Base-by-base conservation (phyloP, 2,113 vertebrate genomes). In the Hippocampus comes region DNA sequence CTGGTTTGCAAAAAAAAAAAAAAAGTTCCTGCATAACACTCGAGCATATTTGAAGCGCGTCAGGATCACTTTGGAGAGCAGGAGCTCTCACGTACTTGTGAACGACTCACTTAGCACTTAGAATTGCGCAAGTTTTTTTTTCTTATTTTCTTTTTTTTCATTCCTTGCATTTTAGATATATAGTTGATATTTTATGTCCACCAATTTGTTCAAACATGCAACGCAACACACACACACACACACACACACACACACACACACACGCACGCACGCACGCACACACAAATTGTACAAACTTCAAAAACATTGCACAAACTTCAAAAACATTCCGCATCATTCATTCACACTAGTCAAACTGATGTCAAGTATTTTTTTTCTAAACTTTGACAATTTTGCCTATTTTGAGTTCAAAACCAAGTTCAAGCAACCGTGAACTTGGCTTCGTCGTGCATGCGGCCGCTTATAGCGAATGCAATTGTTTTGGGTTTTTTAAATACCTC, bases 321-420 rank as follows among this genome's bases (percentile, higher is more conserved):
- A 65, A 65, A 7, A 23, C 41, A 43, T 11, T 23, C 5, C n/a
- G 10, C 9, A 64, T n/a, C 23, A 43, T 42, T 42, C n/a, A 43
- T 12, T 11, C 20, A n/a, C 63, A 21, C 10, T 4, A n/a, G 17
- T 8, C 9, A 4, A 5, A 25, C 1, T 0, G 27, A 9, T 27
- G 42, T 46, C 2, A 25, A 64, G 38, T 65, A 1, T 57, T 78
- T 72, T 5, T 5, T 20, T 55, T 60, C 9, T 56, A 15, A 11
- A 71, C 53, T 67, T 34, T 61, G 59, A 30, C 12, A 46, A 68
- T 63, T 59, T 68, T 2, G 42, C 60, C 41, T 61, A 73, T 83
- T 75, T 77, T 46, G 81, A 87, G 86, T 86, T 89, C 86, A 90
- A 87, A 77, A 88, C 87, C 85, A 90, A 90, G 89, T 87, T 90